These are phyloP conservation scores for Pterocles gutturalis DNA, from an alignment of 2,113 vertebrate species.

Conservation along the genomic window DNA sequence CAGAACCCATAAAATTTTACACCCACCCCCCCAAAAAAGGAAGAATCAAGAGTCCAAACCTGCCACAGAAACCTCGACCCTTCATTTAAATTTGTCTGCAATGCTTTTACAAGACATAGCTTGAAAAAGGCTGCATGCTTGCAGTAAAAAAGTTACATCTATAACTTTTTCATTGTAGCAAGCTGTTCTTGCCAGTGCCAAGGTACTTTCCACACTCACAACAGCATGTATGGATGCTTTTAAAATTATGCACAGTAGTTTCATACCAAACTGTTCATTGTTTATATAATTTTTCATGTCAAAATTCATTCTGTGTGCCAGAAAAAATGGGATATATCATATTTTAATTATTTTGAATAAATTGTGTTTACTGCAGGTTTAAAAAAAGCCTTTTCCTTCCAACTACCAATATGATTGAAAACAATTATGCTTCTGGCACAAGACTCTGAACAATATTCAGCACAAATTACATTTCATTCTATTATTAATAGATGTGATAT, in stretches of 20 bases:
- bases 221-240: not conserved
- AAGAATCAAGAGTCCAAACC: slow-evolving; percentile 44
- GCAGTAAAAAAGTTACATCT: slow-evolving; percentile 39
- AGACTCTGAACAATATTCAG: slow-evolving; percentile 35
- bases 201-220: slow-evolving; percentile 21
- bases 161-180: slow-evolving; percentile 55
- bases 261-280: slow-evolving; percentile 12
- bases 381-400: not conserved
- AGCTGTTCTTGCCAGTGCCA: slow-evolving; percentile 20
- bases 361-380: not conserved
- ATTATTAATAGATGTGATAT: slow-evolving; percentile 66
- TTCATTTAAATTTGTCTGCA: slow-evolving; percentile 46
- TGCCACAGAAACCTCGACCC: slow-evolving; percentile 50
- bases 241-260: slow-evolving; percentile 35
- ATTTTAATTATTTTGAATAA: slow-evolving; percentile 34
- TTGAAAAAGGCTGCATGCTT: not conserved
- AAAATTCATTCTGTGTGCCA: slow-evolving; percentile 19
- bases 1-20: slow-evolving; percentile 69
- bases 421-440: slow-evolving; percentile 38
- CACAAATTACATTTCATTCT: slow-evolving; percentile 64
- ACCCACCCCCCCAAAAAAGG: slow-evolving; percentile 24
- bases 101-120: slow-evolving; percentile 45
- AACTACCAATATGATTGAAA: slow-evolving; percentile 29
- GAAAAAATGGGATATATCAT: not conserved
- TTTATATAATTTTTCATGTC: slow-evolving; percentile 21